Base-by-base conservation (phyloP, 1,140 invertebrate genomes). In the Drosophila orena region DNA sequence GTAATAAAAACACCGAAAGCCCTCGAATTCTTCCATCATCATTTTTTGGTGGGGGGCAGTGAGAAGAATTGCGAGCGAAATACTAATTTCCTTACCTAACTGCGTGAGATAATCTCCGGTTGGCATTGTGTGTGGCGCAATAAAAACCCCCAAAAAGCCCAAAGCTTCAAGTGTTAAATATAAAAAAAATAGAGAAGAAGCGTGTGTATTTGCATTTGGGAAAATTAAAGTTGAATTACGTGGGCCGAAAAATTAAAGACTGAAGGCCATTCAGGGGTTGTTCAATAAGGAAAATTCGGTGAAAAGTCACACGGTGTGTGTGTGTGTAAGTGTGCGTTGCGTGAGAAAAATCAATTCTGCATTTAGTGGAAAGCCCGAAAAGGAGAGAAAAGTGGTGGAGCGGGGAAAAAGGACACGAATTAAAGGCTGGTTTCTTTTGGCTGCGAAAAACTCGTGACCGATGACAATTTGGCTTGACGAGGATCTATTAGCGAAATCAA, bases 301-400 rank as follows among this genome's bases (percentile, higher is more conserved):
- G 65, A 68, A 84, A 85, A 85, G 46, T 58, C 65, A 60, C 50
- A 37, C 34, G 50, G 37, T 75, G 37, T 60, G 75, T 81, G 58
- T 8, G 30, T 59, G 17, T 57, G 61, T n/a, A n/a, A 78, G 64
- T 59, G 44, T 60, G 64, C 65, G 79, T 89, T 90, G 85, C 84
- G 84, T 89, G 84, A 89, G 84, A 89, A 89, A 89, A 89, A 89
- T 89, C 84, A 89, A 89, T 89, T 89, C 83, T 90, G 79, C 79
- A 79, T 79, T 46, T 71, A 49, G 50, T 62, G 59, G 65, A 60
- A 64, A 59, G 54, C 56, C 43, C 11, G 54, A 43, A 43, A 34
- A 34, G 50, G 3, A 59, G 34, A 54, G 22, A 14, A 57, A 52
- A 38, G 35, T n/a, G 50, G 38, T 43, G 37, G 64, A 40, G 47